A percentile compares a stretch with the other conserved stretches of the same genome.
Evolutionary conservation across 2,888 invertebrate genomes (phyloP).

Genomic region (Malthinus seriepunctatus): DNA sequence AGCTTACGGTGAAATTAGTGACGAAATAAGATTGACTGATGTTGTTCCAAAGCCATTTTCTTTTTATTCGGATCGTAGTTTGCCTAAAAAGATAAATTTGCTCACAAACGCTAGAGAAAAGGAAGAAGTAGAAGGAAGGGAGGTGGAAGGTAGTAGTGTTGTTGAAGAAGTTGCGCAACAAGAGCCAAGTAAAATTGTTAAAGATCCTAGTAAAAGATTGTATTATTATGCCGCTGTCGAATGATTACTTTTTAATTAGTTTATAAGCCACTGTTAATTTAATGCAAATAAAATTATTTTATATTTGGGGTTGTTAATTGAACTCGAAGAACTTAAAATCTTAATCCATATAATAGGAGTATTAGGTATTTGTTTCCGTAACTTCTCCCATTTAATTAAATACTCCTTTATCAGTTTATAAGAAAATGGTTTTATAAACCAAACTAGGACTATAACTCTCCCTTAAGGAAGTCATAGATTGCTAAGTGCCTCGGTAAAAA

Average conservation of each 20-base stretch:
- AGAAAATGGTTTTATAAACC: too few species aligned
- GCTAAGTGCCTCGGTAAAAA: too few species aligned
- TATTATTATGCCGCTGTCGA: slow-evolving; percentile 50
- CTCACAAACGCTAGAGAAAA: slow-evolving; percentile 31
- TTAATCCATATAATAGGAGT: too few species aligned
- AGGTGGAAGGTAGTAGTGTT: slow-evolving; percentile 10
- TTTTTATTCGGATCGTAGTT: slow-evolving; percentile 43
- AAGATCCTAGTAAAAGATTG: slow-evolving; percentile 51
- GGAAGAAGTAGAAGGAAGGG: slow-evolving; percentile 8
- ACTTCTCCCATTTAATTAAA: too few species aligned
- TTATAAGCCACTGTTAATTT: slow-evolving; percentile 2
- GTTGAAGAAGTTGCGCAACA: slow-evolving; percentile 2
- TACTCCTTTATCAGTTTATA: too few species aligned
- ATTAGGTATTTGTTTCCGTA: too few species aligned
- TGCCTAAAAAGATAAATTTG: slow-evolving; percentile 43
- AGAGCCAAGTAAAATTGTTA: slow-evolving; percentile 38
- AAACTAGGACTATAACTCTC: too few species aligned
- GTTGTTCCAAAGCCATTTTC: slow-evolving; percentile 43
- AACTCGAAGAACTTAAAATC: too few species aligned
- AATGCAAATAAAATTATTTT: slow-evolving; percentile 2
- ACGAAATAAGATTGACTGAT: slow-evolving; percentile 37
- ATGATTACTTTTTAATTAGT: slow-evolving; percentile 8
- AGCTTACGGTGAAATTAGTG: slow-evolving; percentile 5
- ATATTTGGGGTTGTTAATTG: not conserved
- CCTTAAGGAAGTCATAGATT: too few species aligned